Conservation (phyloP, 35 echinoderm and acorn worm species). For the Apostichopus parvimensis region DNA sequence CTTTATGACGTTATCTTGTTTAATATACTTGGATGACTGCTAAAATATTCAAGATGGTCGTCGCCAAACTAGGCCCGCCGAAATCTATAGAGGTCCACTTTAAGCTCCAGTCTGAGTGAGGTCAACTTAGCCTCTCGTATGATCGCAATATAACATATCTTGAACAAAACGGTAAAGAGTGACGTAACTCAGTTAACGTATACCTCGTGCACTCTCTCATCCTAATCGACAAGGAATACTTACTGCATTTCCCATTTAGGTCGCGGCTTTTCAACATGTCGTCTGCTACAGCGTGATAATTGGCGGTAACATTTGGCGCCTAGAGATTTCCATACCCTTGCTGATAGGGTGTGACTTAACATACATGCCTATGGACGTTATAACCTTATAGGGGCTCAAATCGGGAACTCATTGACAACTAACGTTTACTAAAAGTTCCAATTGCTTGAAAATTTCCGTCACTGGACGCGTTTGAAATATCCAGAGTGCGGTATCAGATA, state of each 20-base stretch:
- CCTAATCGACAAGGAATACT: neutral
- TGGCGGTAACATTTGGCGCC: constrained; percentile 33
- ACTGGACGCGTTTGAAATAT: no score
- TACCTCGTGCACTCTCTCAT: neutral
- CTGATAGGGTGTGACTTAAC: neutral
- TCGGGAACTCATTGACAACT: no score
- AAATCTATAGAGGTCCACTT: constrained; percentile 1
- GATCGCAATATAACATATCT: neutral
- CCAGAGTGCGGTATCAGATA: no score
- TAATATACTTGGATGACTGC: no score
- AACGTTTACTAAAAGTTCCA: no score
- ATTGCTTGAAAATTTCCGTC: no score
- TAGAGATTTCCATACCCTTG: neutral
- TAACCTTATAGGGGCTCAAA: no score
- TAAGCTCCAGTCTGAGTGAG: neutral
- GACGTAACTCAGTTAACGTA: neutral
- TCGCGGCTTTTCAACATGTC: constrained; percentile 33
- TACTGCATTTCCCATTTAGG: constrained; percentile 14
- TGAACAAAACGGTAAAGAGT: neutral
- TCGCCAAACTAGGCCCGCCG: constrained; percentile 10
- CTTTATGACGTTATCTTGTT: no score
- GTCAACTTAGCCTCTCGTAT: constrained; percentile 25
- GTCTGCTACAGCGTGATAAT: constrained; percentile 27
- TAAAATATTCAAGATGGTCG: neutral
- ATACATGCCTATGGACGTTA: no score